Evolutionary conservation across 2,888 invertebrate genomes (phyloP), one percentile per base, ranked within the genome.

Genomic region (Parthenolecanium corni): DNA sequence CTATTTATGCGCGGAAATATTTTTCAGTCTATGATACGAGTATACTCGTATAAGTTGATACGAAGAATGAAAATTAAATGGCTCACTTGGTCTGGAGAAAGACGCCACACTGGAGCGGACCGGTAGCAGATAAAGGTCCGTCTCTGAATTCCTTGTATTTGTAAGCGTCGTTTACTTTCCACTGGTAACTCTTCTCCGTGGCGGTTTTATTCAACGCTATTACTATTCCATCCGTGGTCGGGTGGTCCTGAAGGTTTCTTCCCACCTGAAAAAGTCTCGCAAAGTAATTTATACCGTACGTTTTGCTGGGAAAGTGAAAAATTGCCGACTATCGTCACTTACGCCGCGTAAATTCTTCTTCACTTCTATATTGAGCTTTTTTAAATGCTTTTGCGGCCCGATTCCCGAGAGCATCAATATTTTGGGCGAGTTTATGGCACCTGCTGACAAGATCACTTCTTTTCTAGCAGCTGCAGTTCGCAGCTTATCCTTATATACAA

Each of bases 231-330:
- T 80, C 80, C 6, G 80, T 77, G 0, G 86, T 85, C 0, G 85
- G 77, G 70, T 88, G 87, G 70, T 87, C 84, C 70, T 86, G 86
- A 1, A 88, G 74, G 72, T 88, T 88, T 67, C 78, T 75, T 0
- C 88, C 87, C 0, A 88, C 86, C 9, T 77, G 76, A 67, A 42
- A 20, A 4, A 31, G 31, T 31, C 4, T 31, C 31, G 5, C 31
- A 6, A 6, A 6, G 31, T 9, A 4, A 4, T 31, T 31, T 31
- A 31, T n/a, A n/a, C n/a, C 31, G 31, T 31, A 9, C 31, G 31
- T 9, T 31, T 31, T 31, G 31, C n/a, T n/a, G n/a, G n/a, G n/a
- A n/a, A n/a, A n/a, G n/a, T n/a, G n/a, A n/a, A n/a, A n/a, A 31
- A 31, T 6, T 31, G 31, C 5, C 31, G 31, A 31, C 31, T 4